phyloP scores from a whole-genome alignment of 2,888 invertebrate species.

The Tenodera sinensis region DNA sequence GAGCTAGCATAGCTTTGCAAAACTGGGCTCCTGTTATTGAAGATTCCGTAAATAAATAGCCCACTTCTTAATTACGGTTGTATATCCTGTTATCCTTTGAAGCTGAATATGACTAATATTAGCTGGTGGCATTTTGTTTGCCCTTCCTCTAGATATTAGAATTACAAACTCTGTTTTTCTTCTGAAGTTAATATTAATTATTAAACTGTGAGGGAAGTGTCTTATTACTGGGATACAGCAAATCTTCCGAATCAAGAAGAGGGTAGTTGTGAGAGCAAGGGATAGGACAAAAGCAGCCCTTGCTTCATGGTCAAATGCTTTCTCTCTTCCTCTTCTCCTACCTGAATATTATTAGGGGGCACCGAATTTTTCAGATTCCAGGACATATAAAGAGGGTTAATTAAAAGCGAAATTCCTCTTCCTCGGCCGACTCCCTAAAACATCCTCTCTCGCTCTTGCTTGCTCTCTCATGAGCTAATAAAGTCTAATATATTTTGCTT shows the following conservation, averaged over 20 bases:
- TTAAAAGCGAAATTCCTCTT: constrained; percentile 16
- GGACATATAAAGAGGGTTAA: constrained; percentile 17
- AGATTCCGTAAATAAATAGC: no score
- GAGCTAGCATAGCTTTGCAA: no score
- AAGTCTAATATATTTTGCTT: constrained; percentile 29
- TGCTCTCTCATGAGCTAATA: constrained; percentile 27
- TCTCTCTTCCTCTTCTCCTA: not conserved
- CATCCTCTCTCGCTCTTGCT: not conserved
- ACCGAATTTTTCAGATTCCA: constrained; percentile 17
- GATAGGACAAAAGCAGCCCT: not conserved
- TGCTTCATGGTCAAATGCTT: constrained; percentile 9
- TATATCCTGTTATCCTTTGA: no score
- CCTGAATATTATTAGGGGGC: constrained; percentile 16
- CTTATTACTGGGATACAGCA: not conserved
- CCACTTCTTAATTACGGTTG: no score
- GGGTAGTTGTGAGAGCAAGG: not conserved
- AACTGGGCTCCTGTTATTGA: no score
- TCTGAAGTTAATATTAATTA: not conserved
- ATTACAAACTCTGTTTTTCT: no score
- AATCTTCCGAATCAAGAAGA: not conserved
- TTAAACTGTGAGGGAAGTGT: not conserved
- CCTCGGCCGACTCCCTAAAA: not conserved
- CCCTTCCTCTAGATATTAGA: no score
- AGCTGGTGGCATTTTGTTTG: no score
- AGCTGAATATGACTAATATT: no score